Conservation (phyloP, 2,888 invertebrate species). For the Polymixis flavicincta region DNA sequence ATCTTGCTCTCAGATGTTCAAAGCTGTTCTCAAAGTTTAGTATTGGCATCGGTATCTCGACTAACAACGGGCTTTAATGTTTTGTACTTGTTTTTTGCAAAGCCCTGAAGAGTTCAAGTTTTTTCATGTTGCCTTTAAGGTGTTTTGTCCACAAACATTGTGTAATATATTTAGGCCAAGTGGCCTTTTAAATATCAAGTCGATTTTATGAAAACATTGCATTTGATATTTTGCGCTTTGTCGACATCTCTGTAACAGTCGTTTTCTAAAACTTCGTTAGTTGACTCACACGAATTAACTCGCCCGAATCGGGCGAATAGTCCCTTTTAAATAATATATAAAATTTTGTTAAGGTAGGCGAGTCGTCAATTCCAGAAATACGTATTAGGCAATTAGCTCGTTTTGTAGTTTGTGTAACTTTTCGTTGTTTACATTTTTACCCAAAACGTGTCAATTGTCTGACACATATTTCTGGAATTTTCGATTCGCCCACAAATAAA, state of each 20-base stretch:
- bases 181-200: background rate
- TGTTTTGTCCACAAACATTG: background rate
- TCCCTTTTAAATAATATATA: no score
- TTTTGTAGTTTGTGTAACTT: no score
- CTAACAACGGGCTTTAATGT: background rate
- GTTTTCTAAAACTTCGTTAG: background rate
- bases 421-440: no score
- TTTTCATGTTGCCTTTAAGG: background rate
- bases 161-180: background rate
- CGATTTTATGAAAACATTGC: background rate
- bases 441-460: no score
- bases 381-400: no score
- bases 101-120: background rate
- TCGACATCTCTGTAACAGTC: background rate
- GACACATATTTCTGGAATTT: no score
- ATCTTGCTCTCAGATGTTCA: constrained; percentile 20
- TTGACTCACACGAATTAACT: no score
- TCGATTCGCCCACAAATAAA: no score
- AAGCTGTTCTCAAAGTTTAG: constrained; percentile 34
- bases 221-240: background rate
- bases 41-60: constrained; percentile 18
- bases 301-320: no score
- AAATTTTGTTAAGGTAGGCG: no score
- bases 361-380: no score
- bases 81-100: background rate